Evolutionary conservation across 2,113 vertebrate genomes (phyloP), one percentile per base, ranked within the genome.

Genomic region (Aramus guarauna): DNA sequence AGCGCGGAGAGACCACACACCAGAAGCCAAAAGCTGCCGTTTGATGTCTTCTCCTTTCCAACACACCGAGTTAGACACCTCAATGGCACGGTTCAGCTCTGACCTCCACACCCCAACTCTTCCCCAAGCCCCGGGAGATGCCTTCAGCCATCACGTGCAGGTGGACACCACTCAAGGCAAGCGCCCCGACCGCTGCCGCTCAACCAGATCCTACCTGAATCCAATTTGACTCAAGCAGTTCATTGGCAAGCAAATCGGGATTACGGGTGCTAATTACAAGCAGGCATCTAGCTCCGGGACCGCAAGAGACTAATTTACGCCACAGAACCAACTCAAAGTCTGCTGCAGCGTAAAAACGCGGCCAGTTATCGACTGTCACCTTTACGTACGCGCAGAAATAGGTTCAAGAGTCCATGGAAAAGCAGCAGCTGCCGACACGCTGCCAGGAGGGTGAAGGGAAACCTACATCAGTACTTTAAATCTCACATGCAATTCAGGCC

Each of bases 331-430:
- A 37, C 37, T 12, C 24, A 32, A 69, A 53, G 13, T 24, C 48
- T n/a, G 23, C 94, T 81, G 43, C 43, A 30, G 30, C 5, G 4
- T 4, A 41, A 23, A 77, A 47, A 6, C 53, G 11, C 0, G 4
- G 43, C 48, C 4, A 1, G 22, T 34, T 27, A 55, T 4, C 0
- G 0, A 50, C 52, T 1, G 1, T 3, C 0, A 0, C 52, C 41
- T 58, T 45, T 10, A 30, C 6, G 5, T 1, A 10, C 1, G 2
- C 4, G 12, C 18, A 72, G 66, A 52, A 64, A 39, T 0, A 2
- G 5, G 52, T 64, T 72, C 66, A 39, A 24, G 48, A 39, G 39
- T 19, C 77, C 29, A 18, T n/a, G 37, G 37, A 55, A 87, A 52
- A 81, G 37, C 47, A 85, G 62, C 26, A 32, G 12, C 16, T 72